Evolutionary conservation across 2,797 vertebrate species (phyloP).

Genomic region (Siniperca scherzeri): DNA sequence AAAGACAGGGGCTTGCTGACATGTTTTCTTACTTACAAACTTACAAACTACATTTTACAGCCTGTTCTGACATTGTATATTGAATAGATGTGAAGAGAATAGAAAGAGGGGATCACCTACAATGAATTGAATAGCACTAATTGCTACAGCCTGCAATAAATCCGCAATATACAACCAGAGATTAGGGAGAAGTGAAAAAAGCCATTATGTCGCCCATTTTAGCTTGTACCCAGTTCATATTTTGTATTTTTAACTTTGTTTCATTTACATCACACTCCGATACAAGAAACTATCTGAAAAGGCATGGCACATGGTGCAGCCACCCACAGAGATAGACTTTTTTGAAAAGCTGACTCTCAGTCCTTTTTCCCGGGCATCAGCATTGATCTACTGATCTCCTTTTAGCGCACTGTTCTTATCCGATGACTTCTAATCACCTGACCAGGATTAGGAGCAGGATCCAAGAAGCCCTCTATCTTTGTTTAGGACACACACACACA

Average conservation of each 20-base stretch:
- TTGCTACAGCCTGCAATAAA: slow-evolving; percentile 3
- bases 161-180: background rate
- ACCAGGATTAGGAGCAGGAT: slow-evolving; percentile 61
- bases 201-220: background rate
- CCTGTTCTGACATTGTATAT: background rate
- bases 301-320: slow-evolving; percentile 14
- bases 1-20: slow-evolving; percentile 33
- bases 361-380: background rate
- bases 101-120: background rate
- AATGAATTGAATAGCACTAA: background rate
- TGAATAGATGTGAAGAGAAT: background rate
- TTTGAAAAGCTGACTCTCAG: slow-evolving; percentile 17
- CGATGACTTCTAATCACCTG: slow-evolving; percentile 66
- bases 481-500: slow-evolving; percentile 41
- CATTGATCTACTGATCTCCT: slow-evolving; percentile 71
- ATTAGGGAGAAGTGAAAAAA: background rate
- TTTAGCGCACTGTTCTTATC: slow-evolving; percentile 45
- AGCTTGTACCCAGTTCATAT: background rate
- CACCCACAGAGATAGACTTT: slow-evolving; percentile 9
- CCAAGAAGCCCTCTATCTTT: slow-evolving; percentile 38
- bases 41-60: slow-evolving; percentile 10
- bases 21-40: background rate
- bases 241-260: background rate
- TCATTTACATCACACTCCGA: slow-evolving; percentile 5
- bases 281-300: slow-evolving; percentile 9